Percentiles rank a stretch among this genome's conserved stretches.
Evolutionary conservation across 2,888 invertebrate species (phyloP).

Genomic region (Camponotus fellah): DNA sequence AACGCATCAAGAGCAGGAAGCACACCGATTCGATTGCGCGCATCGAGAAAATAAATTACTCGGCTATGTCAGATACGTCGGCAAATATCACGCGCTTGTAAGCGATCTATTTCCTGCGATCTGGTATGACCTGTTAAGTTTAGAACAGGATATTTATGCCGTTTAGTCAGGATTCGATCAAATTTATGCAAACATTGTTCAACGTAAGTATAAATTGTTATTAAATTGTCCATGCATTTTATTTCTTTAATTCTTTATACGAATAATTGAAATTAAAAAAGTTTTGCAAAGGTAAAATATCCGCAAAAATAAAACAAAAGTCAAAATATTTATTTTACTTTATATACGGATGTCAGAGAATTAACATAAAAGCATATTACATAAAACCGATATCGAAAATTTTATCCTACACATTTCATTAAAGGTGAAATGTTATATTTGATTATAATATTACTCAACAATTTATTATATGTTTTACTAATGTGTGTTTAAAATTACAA

Average conservation of each 20-base stretch:
- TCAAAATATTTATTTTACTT: not conserved
- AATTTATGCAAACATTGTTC: not conserved
- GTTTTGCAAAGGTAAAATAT: not conserved
- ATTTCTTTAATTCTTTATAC: not conserved
- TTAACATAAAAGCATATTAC: not conserved
- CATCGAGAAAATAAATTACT: slow-evolving; percentile 48
- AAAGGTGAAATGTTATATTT: not conserved
- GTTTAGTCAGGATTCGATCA: not conserved
- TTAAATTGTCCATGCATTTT: not conserved
- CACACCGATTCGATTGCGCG: slow-evolving; percentile 27
- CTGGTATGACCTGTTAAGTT: not conserved
- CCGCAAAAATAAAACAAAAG: not conserved
- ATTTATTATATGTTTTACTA: not conserved
- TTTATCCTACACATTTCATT: not conserved
- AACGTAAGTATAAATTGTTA: not conserved
- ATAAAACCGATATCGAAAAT: not conserved
- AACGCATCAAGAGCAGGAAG: slow-evolving; percentile 47
- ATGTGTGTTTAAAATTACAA: not conserved
- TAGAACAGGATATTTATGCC: not conserved
- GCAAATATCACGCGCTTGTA: slow-evolving; percentile 10
- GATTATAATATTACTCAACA: not conserved
- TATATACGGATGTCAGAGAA: not conserved
- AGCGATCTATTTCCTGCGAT: slow-evolving; percentile 16
- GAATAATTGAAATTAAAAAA: not conserved
- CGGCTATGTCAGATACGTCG: slow-evolving; percentile 18